Base-by-base conservation (phyloP, 1,140 invertebrate genomes). In the Microplitis mediator region DNA sequence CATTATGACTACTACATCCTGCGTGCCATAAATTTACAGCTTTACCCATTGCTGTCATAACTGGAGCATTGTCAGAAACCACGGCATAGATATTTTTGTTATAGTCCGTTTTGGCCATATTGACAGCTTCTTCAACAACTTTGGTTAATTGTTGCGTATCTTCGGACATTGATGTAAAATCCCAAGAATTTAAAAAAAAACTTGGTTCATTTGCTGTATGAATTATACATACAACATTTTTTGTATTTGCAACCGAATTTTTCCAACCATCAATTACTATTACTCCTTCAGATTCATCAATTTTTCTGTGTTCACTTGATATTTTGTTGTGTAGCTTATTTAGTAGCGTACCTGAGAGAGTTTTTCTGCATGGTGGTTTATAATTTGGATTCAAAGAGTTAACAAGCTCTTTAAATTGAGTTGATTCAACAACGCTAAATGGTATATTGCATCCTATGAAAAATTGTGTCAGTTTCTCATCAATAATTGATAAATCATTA, bases 71-170 rank as follows among this genome's bases (percentile, higher is more conserved):
- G 35, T 73, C 71, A 31, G 66, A 50, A 11, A 72, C 58, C 3
- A 72, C 69, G 8, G 51, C 66, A 61, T 75, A 72, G 3, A 75
- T 67, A 54, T 71, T 65, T n/a, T 51, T 39, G 36, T 76, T 76
- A 34, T 52, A 76, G 16, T 31, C 51, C 16, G 69, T 50, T 73
- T 64, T 54, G 5, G 72, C 58, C 23, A 69, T 35, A 3, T 9
- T 39, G 36, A 66, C 54, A 35, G 61, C 70, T 45, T 71, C 11
- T 4, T 74, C 31, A 16, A 68, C 52, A 11, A 71, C 65, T 58
- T 54, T 45, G 2, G 11, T 23, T 31, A 65, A 50, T 50, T 65
- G 13, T n/a, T 45, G 14, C 2, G 32, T 35, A 50, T 32, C 36
- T 65, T 65, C 63, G 3, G 4, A 5, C 4, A 65, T 6, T 65